Conservation (phyloP, 2,113 vertebrate genomes). For the Bubo bubo region DNA sequence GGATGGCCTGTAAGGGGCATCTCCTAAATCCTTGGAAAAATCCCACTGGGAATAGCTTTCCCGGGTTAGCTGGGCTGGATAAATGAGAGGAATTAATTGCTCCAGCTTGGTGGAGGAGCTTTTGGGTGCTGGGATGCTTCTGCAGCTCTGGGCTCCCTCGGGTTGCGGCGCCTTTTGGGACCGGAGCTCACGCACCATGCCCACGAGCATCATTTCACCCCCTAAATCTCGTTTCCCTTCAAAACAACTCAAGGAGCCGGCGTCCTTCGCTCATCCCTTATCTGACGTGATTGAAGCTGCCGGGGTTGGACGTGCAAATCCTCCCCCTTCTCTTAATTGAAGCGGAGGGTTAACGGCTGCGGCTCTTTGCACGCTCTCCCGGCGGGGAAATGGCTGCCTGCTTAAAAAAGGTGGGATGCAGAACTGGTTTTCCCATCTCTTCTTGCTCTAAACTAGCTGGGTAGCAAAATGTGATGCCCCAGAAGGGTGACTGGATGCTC, state of each 20-base stretch:
- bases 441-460: not conserved
- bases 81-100: not conserved
- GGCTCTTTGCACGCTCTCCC: not conserved
- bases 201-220: not conserved
- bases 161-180: not conserved
- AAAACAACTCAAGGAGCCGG: not conserved
- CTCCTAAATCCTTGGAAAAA: not conserved
- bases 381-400: not conserved
- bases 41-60: not conserved
- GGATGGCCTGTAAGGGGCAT: not conserved
- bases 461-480: not conserved
- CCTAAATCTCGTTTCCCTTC: not conserved
- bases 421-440: not conserved
- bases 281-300: not conserved
- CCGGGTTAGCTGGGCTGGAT: rapidly evolving
- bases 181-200: rapidly evolving
- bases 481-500: not conserved
- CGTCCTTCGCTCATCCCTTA: not conserved
- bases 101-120: not conserved
- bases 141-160: rapidly evolving
- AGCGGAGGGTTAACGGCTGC: not conserved
- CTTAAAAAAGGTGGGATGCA: not conserved
- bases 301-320: not conserved
- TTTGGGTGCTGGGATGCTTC: not conserved
- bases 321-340: not conserved